These are phyloP conservation scores for Mastacembelus armatus DNA, from an alignment of 2,797 vertebrate genomes.

Conservation along the genomic window DNA sequence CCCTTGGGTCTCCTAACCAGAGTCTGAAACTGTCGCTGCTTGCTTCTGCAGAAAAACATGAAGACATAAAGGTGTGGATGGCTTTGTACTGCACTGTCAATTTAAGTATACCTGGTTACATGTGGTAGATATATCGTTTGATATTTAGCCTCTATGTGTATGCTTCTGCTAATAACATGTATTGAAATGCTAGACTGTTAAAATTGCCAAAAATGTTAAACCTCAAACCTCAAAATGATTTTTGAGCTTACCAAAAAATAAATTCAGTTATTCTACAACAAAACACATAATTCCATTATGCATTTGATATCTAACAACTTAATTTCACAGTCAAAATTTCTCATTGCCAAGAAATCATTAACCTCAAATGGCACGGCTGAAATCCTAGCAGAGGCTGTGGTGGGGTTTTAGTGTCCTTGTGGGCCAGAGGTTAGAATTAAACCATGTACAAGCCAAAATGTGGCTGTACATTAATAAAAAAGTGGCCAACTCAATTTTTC, in stretches of 20 bases:
- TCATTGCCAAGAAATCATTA: constrained; percentile 54
- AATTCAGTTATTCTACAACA: constrained; percentile 20
- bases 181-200: constrained; percentile 12
- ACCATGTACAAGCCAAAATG: constrained; percentile 63
- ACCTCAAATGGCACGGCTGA: constrained; percentile 60
- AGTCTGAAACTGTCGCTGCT: constrained; percentile 57
- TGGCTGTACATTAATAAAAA: constrained; percentile 70
- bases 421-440: constrained; percentile 71
- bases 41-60: constrained; percentile 56
- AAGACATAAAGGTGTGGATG: constrained; percentile 17
- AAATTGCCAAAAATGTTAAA: constrained; percentile 6
- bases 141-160: not conserved
- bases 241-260: constrained; percentile 18
- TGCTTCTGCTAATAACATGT: constrained; percentile 6
- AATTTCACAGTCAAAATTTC: constrained; percentile 53
- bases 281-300: constrained; percentile 32
- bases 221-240: constrained; percentile 36
- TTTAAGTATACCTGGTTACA: not conserved
- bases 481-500: constrained; percentile 66
- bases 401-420: constrained; percentile 64
- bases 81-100: not conserved
- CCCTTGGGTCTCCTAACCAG: constrained; percentile 49
- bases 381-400: constrained; percentile 71
- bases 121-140: not conserved
- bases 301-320: constrained; percentile 47